These are phyloP conservation scores for Hydropotes inermis DNA, from an alignment of 2,113 vertebrate species.

Conservation along the genomic window DNA sequence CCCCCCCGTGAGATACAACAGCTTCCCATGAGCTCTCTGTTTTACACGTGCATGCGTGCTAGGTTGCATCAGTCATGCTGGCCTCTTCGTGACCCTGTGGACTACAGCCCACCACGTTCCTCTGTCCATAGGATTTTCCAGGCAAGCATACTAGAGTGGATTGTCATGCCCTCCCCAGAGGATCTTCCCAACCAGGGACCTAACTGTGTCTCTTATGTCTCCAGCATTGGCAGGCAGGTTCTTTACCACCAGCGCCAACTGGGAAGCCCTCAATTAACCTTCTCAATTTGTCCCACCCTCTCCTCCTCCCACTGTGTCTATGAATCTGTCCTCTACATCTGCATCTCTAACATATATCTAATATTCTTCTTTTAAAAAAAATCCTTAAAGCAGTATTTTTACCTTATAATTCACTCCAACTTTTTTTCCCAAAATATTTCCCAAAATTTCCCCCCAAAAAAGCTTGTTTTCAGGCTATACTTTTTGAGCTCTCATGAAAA, in stretches of 20 bases:
- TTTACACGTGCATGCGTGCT: accelerated
- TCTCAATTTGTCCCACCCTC: background rate
- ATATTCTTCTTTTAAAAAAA: background rate
- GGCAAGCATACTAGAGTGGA: background rate
- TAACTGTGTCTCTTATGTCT: background rate
- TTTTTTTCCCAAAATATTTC: background rate
- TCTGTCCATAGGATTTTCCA: background rate
- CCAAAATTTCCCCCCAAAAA: background rate
- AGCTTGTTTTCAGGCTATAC: background rate
- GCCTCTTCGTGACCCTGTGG: background rate
- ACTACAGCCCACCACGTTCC: background rate
- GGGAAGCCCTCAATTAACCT: background rate
- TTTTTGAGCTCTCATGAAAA: background rate
- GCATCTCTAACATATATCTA: background rate
- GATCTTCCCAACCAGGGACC: background rate
- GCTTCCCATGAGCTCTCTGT: background rate
- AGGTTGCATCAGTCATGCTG: background rate
- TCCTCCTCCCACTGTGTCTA: background rate
- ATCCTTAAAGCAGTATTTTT: background rate
- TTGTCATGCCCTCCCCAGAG: background rate
- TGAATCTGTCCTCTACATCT: background rate
- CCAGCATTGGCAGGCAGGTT: background rate
- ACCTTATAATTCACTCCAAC: background rate
- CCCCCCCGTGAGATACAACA: background rate
- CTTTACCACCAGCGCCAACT: background rate